A percentile compares a stretch with the other conserved stretches of the same genome.
phyloP scores from a whole-genome alignment of 1,140 invertebrate genomes.

The Trypoxylus dichotomus region DNA sequence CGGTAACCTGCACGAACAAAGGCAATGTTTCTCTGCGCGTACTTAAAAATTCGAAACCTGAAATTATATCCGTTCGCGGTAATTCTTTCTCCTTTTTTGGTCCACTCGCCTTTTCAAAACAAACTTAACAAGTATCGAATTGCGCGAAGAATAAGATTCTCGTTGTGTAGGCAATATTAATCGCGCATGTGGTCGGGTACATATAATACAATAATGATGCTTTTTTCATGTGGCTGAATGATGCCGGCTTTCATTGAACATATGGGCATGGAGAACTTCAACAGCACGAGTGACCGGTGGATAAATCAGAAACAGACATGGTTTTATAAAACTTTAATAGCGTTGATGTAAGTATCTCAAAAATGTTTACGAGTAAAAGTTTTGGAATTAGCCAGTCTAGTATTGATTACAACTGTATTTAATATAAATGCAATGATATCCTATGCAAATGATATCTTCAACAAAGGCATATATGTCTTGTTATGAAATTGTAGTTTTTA shows the following conservation, averaged over 20 bases:
- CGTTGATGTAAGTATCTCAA: background rate
- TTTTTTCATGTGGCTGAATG: background rate
- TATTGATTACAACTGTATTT: too few species aligned
- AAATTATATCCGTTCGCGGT: background rate
- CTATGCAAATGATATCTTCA: too few species aligned
- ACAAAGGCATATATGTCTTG: too few species aligned
- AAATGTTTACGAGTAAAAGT: too few species aligned
- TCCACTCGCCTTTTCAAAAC: background rate
- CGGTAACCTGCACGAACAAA: too few species aligned
- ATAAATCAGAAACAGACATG: background rate
- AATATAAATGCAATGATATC: too few species aligned
- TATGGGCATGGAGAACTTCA: background rate
- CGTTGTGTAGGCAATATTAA: background rate
- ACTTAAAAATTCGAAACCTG: background rate
- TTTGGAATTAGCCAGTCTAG: too few species aligned
- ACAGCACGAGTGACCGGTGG: background rate
- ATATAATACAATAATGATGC: background rate
- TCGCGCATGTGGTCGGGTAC: background rate
- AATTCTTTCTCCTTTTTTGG: background rate
- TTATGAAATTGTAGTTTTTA: too few species aligned
- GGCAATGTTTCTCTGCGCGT: background rate
- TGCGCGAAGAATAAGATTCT: background rate
- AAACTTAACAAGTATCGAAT: background rate
- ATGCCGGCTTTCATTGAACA: background rate
- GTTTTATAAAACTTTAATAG: background rate